Percentiles rank a stretch among this genome's conserved stretches.
These are phyloP conservation scores for Rhingia rostrata DNA, from an alignment of 2,888 invertebrate genomes.

Conservation along the genomic window DNA sequence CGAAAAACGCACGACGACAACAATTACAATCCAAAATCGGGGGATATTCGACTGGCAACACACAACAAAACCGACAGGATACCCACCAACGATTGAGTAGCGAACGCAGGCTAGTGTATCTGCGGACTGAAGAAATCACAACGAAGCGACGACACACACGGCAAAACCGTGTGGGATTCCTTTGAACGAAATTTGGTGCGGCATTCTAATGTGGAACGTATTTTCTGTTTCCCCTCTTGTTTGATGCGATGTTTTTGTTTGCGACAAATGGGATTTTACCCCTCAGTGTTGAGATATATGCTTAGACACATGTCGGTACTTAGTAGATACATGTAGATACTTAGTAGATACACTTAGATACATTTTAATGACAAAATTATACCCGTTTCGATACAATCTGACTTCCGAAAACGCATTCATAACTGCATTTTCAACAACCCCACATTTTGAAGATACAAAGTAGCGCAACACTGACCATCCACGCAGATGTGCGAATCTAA, in stretches of 20 bases:
- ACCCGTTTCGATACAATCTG: no score
- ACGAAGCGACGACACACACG: conserved; percentile 25
- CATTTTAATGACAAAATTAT: no score
- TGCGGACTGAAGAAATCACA: conserved; percentile 61
- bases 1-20: conserved; percentile 21
- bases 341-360: neutral
- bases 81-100: conserved; percentile 60
- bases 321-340: neutral
- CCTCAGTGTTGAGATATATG: conserved; percentile 23
- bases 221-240: conserved; percentile 35
- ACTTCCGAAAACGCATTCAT: neutral
- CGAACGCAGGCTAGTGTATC: conserved; percentile 65
- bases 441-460: conserved; percentile 26
- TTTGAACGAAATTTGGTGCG: conserved; percentile 43
- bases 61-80: conserved; percentile 65
- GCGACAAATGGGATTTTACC: neutral
- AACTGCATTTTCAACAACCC: conserved; percentile 1
- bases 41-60: conserved; percentile 17
- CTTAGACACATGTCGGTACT: conserved; percentile 16
- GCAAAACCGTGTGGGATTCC: conserved; percentile 55
- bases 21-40: conserved; percentile 43
- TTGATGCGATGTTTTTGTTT: conserved; percentile 43
- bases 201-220: conserved; percentile 69
- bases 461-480: neutral
- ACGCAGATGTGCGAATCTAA: conserved; percentile 42